Conservation (phyloP, 1,140 invertebrate species). For the Elysia chlorotica region DNA sequence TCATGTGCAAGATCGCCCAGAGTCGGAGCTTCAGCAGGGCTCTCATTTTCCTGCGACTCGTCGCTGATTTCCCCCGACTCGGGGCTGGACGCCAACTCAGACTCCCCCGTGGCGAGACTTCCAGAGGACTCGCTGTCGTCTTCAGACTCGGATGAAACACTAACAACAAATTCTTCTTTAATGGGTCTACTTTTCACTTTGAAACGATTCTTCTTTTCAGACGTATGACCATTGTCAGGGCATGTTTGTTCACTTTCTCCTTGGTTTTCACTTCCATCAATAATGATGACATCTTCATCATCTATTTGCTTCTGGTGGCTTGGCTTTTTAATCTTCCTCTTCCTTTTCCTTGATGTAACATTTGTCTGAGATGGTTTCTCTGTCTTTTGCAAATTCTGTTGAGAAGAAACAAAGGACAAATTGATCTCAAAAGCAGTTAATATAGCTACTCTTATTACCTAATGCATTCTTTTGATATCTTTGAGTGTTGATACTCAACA, state of each 20-base stretch:
- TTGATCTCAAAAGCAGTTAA: not conserved
- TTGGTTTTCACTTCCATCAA: not conserved
- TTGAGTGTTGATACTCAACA: no score
- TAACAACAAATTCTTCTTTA: not conserved
- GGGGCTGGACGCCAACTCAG: slow-evolving; percentile 60
- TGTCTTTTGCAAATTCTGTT: not conserved
- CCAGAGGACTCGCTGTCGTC: slow-evolving; percentile 19
- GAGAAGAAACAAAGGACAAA: not conserved
- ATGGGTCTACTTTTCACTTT: not conserved
- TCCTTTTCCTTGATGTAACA: not conserved
- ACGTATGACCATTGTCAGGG: not conserved
- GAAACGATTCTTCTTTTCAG: not conserved
- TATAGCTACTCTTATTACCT: slow-evolving; percentile 8
- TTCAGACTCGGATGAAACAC: not conserved
- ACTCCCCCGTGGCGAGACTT: slow-evolving; percentile 51
- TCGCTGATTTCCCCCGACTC: slow-evolving; percentile 32
- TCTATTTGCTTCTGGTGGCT: not conserved
- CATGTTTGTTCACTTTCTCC: not conserved
- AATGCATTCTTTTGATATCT: slow-evolving; percentile 8
- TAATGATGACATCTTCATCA: not conserved
- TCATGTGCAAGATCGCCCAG: not conserved
- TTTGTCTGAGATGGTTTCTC: not conserved
- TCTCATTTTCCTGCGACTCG: not conserved
- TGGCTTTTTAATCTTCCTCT: not conserved
- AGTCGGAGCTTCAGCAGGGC: not conserved